Base-by-base conservation (phyloP, 1,140 invertebrate species). In the Drosophila arizonae region DNA sequence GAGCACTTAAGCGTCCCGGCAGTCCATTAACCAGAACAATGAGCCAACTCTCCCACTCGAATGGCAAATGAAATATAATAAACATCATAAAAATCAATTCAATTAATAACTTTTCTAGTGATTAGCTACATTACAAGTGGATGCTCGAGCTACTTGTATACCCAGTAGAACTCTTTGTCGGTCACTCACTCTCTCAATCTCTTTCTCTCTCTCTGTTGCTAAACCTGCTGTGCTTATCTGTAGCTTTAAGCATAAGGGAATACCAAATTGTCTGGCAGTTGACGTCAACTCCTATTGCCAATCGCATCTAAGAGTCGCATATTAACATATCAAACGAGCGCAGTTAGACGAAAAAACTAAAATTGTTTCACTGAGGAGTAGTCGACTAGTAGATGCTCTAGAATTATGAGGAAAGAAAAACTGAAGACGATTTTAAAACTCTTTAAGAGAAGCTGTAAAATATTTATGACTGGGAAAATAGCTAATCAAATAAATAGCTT, bases 301-400 rank as follows among this genome's bases (percentile, higher is more conserved):
- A 85, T 87, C 72, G 84, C 79, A 77, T 87, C 82, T 82, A 77
- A 87, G 57, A 21, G 79, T 79, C 87, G 84, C 84, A 87, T 82
- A 87, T 87, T 87, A 88, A 81, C 84, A 87, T 87, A 87, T 87
- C 82, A 86, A 86, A 86, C 82, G 82, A 86, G 82, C 82, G 76
- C 82, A 87, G 82, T 87, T 88, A 87, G 79, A 82, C 82, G 77
- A 87, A 46, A 46, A 17, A 15, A 11, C 43, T 17, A 15, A 46
- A 17, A 46, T 6, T 46, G 5, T 46, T 17, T 21, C 9, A 4
- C 6, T 46, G 6, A 0, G 15, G 15, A 9, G 15, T 21, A 17
- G 9, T 46, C 6, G 43, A 46, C 43, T 17, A 17, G 15, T 8
- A 46, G 9, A 46, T 46, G 17, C 43, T 15, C n/a, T 46, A 0